Conservation (phyloP, 2,797 vertebrate genomes). For the Moxostoma hubbsi region DNA sequence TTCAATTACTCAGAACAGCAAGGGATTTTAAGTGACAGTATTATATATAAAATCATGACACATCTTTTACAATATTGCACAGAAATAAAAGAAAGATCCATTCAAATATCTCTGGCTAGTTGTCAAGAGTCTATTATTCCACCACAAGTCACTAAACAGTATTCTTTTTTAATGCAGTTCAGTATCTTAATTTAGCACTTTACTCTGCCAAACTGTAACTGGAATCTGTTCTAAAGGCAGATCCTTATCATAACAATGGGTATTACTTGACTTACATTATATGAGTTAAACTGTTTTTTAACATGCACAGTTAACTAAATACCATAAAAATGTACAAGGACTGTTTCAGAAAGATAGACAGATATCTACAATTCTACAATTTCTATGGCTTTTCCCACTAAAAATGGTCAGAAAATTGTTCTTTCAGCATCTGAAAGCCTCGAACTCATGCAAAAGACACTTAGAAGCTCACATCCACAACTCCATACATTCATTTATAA, state of each 20-base stretch:
- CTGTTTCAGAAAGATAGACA: neutral
- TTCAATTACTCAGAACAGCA: slow-evolving; percentile 21
- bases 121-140: neutral
- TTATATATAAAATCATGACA: neutral
- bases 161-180: slow-evolving; percentile 20
- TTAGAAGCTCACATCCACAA: slow-evolving; percentile 2
- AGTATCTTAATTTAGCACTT: slow-evolving; percentile 3
- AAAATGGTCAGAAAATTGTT: too few species aligned
- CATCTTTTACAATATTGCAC: slow-evolving; percentile 5
- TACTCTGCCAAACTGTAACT: slow-evolving; percentile 6
- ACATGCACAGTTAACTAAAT: slow-evolving; percentile 24
- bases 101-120: slow-evolving; percentile 36
- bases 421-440: too few species aligned
- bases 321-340: neutral
- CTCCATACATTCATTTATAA: slow-evolving; percentile 1
- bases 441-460: neutral
- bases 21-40: slow-evolving; percentile 11
- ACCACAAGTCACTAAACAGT: slow-evolving; percentile 18
- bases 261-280: neutral
- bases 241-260: neutral
- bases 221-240: neutral
- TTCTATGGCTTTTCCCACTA: slow-evolving; percentile 24
- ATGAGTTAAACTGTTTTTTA: slow-evolving; percentile 2
- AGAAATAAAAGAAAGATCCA: slow-evolving; percentile 7
- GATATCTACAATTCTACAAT: neutral